Percentiles rank a stretch among this genome's conserved stretches.
These are phyloP conservation scores for Synanthedon vespiformis DNA, from an alignment of 2,888 invertebrate genomes.

Conservation along the genomic window DNA sequence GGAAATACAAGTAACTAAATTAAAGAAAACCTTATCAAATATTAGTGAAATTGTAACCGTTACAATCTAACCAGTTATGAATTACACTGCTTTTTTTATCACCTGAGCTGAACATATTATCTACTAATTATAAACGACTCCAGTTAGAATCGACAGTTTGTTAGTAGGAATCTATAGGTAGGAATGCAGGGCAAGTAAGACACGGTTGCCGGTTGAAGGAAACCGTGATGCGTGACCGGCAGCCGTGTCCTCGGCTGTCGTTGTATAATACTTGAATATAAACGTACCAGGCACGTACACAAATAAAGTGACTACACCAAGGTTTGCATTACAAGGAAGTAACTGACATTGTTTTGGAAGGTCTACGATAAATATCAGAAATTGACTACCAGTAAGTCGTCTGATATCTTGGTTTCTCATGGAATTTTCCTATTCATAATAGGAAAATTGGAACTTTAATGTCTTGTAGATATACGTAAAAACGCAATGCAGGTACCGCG, in stretches of 20 bases:
- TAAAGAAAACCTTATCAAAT: too few relatives aligned
- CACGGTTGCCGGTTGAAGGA: constrained; percentile 40
- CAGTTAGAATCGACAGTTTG: neutral
- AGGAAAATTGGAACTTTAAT: neutral
- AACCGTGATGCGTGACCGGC: constrained; percentile 40
- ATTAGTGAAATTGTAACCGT: too few relatives aligned
- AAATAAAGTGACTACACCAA: neutral
- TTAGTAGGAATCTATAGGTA: too few relatives aligned
- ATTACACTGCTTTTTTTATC: too few relatives aligned
- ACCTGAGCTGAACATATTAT: too few relatives aligned
- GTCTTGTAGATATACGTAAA: neutral
- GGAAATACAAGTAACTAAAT: too few relatives aligned
- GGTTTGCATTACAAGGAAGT: neutral
- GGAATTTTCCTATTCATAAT: too few relatives aligned
- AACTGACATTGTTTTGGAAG: neutral
- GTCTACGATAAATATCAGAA: neutral
- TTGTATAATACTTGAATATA: neutral
- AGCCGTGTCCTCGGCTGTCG: constrained; percentile 21
- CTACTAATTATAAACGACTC: neutral
- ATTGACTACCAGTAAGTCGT: too few relatives aligned
- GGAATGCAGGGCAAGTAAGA: constrained; percentile 39
- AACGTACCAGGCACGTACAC: neutral
- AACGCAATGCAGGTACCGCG: neutral
- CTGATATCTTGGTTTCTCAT: too few relatives aligned
- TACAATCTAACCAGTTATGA: too few relatives aligned